Percentiles rank a stretch among this genome's conserved stretches.
Evolutionary conservation across 1,140 invertebrate species (phyloP).

Genomic region (Proales similis): DNA sequence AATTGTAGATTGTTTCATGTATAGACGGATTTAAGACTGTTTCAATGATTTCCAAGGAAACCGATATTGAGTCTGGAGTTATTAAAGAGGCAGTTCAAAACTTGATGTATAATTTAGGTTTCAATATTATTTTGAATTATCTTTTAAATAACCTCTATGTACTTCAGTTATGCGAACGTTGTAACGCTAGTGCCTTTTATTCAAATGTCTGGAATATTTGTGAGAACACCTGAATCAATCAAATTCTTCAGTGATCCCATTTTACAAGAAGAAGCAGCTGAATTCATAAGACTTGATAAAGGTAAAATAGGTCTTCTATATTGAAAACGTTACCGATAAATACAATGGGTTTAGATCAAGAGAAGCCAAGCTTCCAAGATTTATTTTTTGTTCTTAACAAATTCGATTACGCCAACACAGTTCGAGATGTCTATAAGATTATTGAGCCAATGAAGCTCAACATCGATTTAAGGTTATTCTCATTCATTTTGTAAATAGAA

Average conservation of each 20-base stretch:
- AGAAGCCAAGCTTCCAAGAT: slow-evolving; percentile 17
- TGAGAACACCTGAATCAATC: slow-evolving; percentile 5
- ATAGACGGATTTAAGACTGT: slow-evolving; percentile 88
- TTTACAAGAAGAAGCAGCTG: slow-evolving; percentile 1
- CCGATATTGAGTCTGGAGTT: slow-evolving; percentile 82
- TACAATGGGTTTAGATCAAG: neutral
- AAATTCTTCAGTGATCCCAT: slow-evolving; percentile 11
- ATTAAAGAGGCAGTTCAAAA: slow-evolving; percentile 91
- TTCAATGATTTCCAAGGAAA: slow-evolving; percentile 56
- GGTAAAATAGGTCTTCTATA: neutral
- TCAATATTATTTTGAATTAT: neutral
- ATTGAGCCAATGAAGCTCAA: slow-evolving; percentile 6
- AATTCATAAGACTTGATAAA: slow-evolving; percentile 19
- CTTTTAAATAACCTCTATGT: neutral
- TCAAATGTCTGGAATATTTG: slow-evolving; percentile 55
- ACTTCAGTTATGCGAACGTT: slow-evolving; percentile 63
- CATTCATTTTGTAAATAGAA: slow-evolving; percentile 12
- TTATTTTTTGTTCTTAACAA: slow-evolving; percentile 19
- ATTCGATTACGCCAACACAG: slow-evolving; percentile 17
- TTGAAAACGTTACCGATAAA: neutral
- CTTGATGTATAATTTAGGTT: slow-evolving; percentile 61
- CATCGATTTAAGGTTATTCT: slow-evolving; percentile 21
- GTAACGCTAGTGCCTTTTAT: slow-evolving; percentile 77
- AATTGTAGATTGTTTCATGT: slow-evolving; percentile 65
- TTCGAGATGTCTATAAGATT: slow-evolving; percentile 17